Base-by-base conservation (phyloP, 2,888 invertebrate species). In the Cephus rjabovi region DNA sequence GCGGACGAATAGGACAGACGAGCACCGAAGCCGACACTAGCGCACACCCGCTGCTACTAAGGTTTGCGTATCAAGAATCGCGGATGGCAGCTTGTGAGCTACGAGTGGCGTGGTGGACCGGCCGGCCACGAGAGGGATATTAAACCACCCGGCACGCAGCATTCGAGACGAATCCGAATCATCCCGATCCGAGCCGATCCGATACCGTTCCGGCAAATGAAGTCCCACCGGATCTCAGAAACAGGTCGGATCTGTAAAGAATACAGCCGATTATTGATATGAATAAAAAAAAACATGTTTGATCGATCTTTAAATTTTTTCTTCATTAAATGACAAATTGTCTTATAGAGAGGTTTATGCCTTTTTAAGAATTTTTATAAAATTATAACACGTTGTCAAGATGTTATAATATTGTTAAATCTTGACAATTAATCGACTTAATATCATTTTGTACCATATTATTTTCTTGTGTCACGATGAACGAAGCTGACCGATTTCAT, bases 21-120 rank as follows among this genome's bases (percentile, higher is more conserved):
- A 83, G 80, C 83, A 84, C 86, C 88, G 89, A 89, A 88, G 86
- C 87, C 86, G 86, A 88, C 86, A 86, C 88, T 87, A 84, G 84
- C 88, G 86, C 89, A 88, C 86, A 86, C 85, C 85, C 87, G 86
- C 85, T 86, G 86, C 89, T 87, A 89, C 90, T 89, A 87, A 83
- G 77, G 79, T 76, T 78, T 73, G 77, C 69, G 56, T 56, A 56
- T 56, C 56, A 56, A 56, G 56, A 56, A 56, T 56, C 23, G 56
- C 56, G 56, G 56, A 56, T 77, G 71, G 80, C 80, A 69, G 74
- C 34, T 30, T 34, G 31, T 34, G 71, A 71, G 31, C 71, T 71
- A 12, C 71, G 31, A 71, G 71, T 33, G 33, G 71, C 71, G 71
- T 71, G 71, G 31, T 71, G 71, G 71, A 71, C 71, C 71, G 71